Evolutionary conservation across 1,140 invertebrate genomes (phyloP).

Genomic region (Uloborus diversus): DNA sequence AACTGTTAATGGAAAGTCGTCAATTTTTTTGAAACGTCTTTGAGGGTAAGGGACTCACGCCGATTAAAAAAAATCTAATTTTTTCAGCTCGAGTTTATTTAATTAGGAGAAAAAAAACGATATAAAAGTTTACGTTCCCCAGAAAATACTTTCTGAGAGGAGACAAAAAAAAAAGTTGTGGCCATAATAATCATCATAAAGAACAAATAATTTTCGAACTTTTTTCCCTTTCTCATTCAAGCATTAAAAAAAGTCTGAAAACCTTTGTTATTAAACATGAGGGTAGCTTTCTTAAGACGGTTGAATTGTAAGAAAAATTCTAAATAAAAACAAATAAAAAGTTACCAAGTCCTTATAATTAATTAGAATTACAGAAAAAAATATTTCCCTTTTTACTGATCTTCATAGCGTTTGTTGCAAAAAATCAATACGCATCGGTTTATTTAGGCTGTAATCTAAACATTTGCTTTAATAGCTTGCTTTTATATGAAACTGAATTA

Average conservation of each 20-base stretch:
- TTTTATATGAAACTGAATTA: too few relatives aligned
- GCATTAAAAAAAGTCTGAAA: constrained; percentile 36
- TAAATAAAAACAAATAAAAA: constrained; percentile 9
- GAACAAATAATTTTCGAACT: constrained; percentile 49
- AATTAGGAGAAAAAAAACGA: constrained; percentile 54
- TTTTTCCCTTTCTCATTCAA: constrained; percentile 38
- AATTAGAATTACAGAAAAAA: too few relatives aligned
- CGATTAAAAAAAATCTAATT: constrained; percentile 45
- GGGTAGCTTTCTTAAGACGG: constrained; percentile 1
- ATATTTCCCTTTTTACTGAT: too few relatives aligned
- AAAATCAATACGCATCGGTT: too few relatives aligned
- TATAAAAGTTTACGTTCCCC: constrained; percentile 55
- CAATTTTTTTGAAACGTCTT: constrained; percentile 40
- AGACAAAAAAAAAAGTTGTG: constrained; percentile 32
- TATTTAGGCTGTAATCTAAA: too few relatives aligned
- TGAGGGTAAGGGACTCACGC: constrained; percentile 21
- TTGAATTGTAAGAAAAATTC: background rate
- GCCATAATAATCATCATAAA: constrained; percentile 56
- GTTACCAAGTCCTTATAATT: too few relatives aligned
- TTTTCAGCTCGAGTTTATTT: constrained; percentile 51
- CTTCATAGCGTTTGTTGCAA: too few relatives aligned
- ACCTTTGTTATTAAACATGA: constrained; percentile 52
- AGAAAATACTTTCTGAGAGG: constrained; percentile 37
- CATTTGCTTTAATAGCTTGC: too few relatives aligned
- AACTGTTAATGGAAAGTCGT: constrained; percentile 53